Conservation (phyloP, 1,140 invertebrate genomes). For the Mizuhopecten yessoensis region DNA sequence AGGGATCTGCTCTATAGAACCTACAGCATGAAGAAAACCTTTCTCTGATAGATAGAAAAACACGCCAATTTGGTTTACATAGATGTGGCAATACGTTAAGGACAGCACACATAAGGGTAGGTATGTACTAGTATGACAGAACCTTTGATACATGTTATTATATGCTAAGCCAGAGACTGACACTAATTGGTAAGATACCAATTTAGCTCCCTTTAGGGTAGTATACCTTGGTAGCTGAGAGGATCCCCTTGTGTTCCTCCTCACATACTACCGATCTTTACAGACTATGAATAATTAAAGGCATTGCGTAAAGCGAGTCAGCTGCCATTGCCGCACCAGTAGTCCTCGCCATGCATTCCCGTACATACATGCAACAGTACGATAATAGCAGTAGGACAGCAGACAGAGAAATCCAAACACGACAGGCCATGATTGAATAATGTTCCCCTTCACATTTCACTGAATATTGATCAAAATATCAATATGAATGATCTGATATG, state of each 20-base stretch:
- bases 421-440: not conserved
- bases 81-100: too few relatives aligned
- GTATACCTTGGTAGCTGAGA: not conserved
- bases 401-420: not conserved
- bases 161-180: too few relatives aligned
- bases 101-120: too few relatives aligned
- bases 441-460: not conserved
- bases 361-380: not conserved
- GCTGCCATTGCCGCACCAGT: too few relatives aligned
- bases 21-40: too few relatives aligned
- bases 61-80: too few relatives aligned
- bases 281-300: not conserved
- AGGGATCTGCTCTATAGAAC: too few relatives aligned
- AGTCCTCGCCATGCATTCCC: not conserved
- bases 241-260: not conserved
- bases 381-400: not conserved
- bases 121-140: too few relatives aligned
- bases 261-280: not conserved
- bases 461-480: not conserved
- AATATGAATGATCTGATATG: not conserved
- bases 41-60: too few relatives aligned
- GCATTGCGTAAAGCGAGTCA: constrained; percentile 4
- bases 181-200: too few relatives aligned
- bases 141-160: too few relatives aligned
- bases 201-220: too few relatives aligned